Percentiles rank a stretch among this genome's conserved stretches.
These are phyloP conservation scores for Notamacropus eugenii DNA, from an alignment of 2,797 vertebrate species.

Conservation along the genomic window DNA sequence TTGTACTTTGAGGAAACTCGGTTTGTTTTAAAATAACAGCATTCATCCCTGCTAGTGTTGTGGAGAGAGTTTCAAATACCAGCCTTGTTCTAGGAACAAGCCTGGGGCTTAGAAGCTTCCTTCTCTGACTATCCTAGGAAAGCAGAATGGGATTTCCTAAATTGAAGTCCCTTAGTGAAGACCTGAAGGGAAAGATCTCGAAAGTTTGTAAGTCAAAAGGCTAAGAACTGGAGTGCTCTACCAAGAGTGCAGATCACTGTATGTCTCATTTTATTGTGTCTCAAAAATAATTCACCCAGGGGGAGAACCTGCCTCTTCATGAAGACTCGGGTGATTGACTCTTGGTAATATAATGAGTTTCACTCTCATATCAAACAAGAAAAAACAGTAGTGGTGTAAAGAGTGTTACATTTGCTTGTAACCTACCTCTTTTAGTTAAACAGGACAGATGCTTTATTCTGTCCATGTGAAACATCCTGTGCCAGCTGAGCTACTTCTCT, in stretches of 20 bases:
- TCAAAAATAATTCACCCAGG: neutral
- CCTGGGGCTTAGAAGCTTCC: neutral
- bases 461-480: neutral
- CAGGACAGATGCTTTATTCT: constrained; percentile 11
- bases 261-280: neutral
- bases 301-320: neutral
- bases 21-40: neutral
- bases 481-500: constrained; percentile 12
- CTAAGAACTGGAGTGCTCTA: constrained; percentile 2
- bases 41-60: neutral
- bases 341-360: constrained; percentile 4
- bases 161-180: neutral
- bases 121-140: constrained; percentile 3
- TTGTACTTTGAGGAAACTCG: neutral
- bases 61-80: neutral
- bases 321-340: constrained; percentile 3
- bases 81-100: constrained; percentile 17
- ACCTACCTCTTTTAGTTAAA: neutral
- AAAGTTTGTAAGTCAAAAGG: constrained; percentile 13
- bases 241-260: neutral
- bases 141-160: neutral
- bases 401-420: neutral
- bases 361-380: neutral
- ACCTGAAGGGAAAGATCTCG: neutral
- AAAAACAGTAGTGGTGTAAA: neutral